phyloP scores from a whole-genome alignment of 2,888 invertebrate species.

The Dione vanillae region DNA sequence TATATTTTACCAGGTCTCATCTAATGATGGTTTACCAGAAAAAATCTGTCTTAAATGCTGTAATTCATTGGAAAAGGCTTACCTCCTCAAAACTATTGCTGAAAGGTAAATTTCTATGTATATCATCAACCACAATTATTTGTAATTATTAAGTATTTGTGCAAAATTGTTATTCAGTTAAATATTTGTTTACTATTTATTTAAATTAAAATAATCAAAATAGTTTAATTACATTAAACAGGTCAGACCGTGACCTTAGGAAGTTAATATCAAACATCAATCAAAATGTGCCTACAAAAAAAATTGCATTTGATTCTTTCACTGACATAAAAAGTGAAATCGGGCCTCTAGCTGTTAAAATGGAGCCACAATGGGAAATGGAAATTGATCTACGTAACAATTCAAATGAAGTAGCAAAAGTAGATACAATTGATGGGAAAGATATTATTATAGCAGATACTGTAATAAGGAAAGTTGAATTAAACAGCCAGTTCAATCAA shows the following conservation, averaged over 20 bases:
- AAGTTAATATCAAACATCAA: conserved; percentile 61
- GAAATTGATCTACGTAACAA: conserved; percentile 67
- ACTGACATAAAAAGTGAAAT: conserved; percentile 80
- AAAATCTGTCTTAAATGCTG: conserved; percentile 78
- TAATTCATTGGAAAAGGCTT: conserved; percentile 75
- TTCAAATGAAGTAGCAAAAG: conserved; percentile 51
- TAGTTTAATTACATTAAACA: conserved; percentile 49
- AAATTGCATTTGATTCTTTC: conserved; percentile 78
- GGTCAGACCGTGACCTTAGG: conserved; percentile 74
- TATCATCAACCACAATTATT: conserved; percentile 1
- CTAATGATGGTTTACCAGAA: conserved; percentile 78
- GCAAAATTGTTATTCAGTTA: neutral
- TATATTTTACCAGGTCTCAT: conserved; percentile 62
- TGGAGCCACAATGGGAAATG: conserved; percentile 78
- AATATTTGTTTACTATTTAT: neutral
- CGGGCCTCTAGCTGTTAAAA: conserved; percentile 68
- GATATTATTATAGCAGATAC: conserved; percentile 79
- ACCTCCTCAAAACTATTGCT: conserved; percentile 76
- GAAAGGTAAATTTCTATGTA: conserved; percentile 63
- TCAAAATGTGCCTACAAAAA: conserved; percentile 68
- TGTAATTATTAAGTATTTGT: neutral
- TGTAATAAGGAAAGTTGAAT: conserved; percentile 76
- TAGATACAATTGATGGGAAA: conserved; percentile 66
- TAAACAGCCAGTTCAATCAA: conserved; percentile 53
- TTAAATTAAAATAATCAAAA: neutral